These are phyloP conservation scores for Cylindroiulus punctatus DNA, from an alignment of 2,888 invertebrate species.

Conservation along the genomic window DNA sequence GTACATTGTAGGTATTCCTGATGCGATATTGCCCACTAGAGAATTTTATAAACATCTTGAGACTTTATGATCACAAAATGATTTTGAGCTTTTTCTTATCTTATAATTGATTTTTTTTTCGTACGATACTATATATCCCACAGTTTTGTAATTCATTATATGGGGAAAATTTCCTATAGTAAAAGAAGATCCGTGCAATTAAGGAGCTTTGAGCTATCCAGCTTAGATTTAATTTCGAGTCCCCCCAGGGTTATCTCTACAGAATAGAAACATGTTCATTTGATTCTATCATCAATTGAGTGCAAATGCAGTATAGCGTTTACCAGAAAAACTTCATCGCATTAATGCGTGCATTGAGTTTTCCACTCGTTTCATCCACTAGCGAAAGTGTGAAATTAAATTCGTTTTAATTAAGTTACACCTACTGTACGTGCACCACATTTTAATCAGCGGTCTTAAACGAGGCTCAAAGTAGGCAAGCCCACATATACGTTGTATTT, in stretches of 20 bases:
- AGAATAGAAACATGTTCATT: not conserved
- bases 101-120: not conserved
- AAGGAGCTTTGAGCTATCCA: constrained; percentile 34
- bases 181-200: not conserved
- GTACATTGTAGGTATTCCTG: no score
- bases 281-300: constrained; percentile 19
- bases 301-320: not conserved
- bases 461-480: not conserved
- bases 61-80: not conserved
- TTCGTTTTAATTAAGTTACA: constrained; percentile 25
- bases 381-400: not conserved
- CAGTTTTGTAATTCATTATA: not conserved
- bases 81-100: not conserved
- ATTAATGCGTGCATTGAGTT: not conserved
- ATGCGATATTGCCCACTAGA: not conserved
- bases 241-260: not conserved
- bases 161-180: not conserved
- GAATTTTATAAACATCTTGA: not conserved
- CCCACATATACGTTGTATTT: not conserved
- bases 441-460: constrained; percentile 17
- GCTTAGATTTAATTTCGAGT: constrained; percentile 11
- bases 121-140: not conserved
- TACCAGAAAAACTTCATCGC: not conserved
- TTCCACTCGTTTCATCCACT: not conserved
- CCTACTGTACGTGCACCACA: not conserved